Base-by-base conservation (phyloP, 2,113 vertebrate genomes). In the Paedocypris sp. region DNA sequence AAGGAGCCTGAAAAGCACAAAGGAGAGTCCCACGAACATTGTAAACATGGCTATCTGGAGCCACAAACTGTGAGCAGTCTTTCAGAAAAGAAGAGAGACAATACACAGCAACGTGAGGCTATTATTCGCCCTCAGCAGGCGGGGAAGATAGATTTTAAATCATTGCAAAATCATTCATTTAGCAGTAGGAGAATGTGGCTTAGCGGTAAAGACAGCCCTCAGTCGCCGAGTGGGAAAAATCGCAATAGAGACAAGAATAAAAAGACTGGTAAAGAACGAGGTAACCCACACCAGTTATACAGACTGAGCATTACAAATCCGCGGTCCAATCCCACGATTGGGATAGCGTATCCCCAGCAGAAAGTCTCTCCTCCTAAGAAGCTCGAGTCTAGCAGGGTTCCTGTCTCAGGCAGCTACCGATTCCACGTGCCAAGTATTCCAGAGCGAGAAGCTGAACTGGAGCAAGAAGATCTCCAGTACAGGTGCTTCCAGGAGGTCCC, bases 111-210 rank as follows among this genome's bases (percentile, higher is more conserved):
- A 72, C 81, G 91, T 36, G 92, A 94, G 76, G 92, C 92, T 51
- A 84, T 92, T 63, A 88, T 91, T 75, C 84, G 85, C 70, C 90
- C 84, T 1, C 88, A 86, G 78, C 92, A 90, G 72, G 79, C 86
- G 1, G 85, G 87, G 4, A 89, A 87, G 63, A 90, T 88, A 42
- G 87, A 90, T 77, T 90, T 91, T 75, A 90, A 86, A 68, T 89
- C 90, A 38, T 75, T 88, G 3, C 88, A 89, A 28, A 83, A 81
- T 68, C 84, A 82, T 45, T 57, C 84, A 58, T 86, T 88, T 65
- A 60, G 75, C 56, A 80, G 80, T n/a, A 84, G 89, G 6, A 60
- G 83, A 23, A 5, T 82, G 18, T 95, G 92, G 92, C 78, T 81
- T 0, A 77, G 78, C 8, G 70, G 78, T 62, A 88, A 89, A 79